Percentiles rank a stretch among this genome's conserved stretches.
phyloP scores from a whole-genome alignment of 2,888 invertebrate species.

The Notocelia uddmanniana region DNA sequence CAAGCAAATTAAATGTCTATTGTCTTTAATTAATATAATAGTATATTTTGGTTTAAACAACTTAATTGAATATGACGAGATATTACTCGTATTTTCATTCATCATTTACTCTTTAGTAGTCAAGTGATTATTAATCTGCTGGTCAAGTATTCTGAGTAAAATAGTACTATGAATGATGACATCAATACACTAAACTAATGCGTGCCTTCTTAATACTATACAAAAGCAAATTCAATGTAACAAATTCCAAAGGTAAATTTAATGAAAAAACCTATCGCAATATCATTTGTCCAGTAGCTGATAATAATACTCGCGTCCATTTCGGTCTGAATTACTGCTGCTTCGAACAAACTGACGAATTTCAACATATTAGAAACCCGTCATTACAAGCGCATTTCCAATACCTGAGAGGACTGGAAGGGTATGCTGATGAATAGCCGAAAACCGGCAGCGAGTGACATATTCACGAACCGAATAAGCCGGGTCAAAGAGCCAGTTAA shows the following conservation, averaged over 20 bases:
- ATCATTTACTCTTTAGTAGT: no score
- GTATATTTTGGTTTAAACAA: no score
- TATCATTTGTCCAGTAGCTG: no score
- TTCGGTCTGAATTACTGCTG: background rate
- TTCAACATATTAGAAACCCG: background rate
- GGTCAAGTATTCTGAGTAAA: background rate
- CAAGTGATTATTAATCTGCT: background rate
- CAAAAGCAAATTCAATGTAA: no score
- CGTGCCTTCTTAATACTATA: no score
- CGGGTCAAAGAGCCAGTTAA: slow-evolving; percentile 55
- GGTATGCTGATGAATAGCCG: slow-evolving; percentile 15
- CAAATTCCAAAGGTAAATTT: background rate
- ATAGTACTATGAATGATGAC: background rate
- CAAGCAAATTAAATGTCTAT: no score
- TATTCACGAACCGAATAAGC: slow-evolving; percentile 34
- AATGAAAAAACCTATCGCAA: background rate
- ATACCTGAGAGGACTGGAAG: background rate
- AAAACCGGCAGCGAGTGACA: slow-evolving; percentile 1
- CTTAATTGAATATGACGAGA: no score
- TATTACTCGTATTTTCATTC: no score
- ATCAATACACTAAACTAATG: no score
- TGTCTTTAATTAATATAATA: no score
- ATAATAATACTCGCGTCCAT: background rate
- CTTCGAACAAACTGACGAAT: background rate
- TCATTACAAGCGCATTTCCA: background rate